A percentile compares a stretch with the other conserved stretches of the same genome.
Evolutionary conservation across 2,797 vertebrate species (phyloP).

Genomic region (Leucoraja ocellata): DNA sequence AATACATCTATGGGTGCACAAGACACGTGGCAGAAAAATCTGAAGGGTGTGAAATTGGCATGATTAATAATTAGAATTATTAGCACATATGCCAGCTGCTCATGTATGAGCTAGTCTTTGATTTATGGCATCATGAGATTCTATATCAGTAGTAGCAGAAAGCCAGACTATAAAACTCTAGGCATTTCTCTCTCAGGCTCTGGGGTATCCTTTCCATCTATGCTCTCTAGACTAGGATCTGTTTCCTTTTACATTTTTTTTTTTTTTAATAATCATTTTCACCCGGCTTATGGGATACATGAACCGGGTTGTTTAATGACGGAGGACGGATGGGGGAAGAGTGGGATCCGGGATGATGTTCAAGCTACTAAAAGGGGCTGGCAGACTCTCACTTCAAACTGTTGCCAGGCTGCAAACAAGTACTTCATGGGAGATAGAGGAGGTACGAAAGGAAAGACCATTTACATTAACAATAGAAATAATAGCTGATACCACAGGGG

Average conservation of each 20-base stretch:
- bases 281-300: constrained; percentile 50
- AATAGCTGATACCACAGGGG: constrained; percentile 57
- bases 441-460: constrained; percentile 61
- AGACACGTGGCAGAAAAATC: constrained; percentile 67
- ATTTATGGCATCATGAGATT: constrained; percentile 98
- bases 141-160: constrained; percentile 74
- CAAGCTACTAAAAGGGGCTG: constrained; percentile 53
- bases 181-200: background rate
- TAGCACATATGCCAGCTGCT: constrained; percentile 99
- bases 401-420: constrained; percentile 71
- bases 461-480: constrained; percentile 55
- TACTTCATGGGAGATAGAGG: constrained; percentile 48
- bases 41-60: constrained; percentile 99
- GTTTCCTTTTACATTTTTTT: background rate
- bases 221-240: background rate
- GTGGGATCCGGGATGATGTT: constrained; percentile 4
- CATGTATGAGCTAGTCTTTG: constrained; percentile 83
- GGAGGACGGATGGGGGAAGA: background rate
- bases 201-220: background rate
- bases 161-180: background rate
- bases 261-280: background rate
- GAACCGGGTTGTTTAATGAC: constrained; percentile 64
- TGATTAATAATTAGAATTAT: constrained; percentile 99
- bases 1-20: constrained; percentile 71
- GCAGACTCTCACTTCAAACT: constrained; percentile 49